Base-by-base conservation (phyloP, 2,797 vertebrate species). In the Phyllotis vaccarum region DNA sequence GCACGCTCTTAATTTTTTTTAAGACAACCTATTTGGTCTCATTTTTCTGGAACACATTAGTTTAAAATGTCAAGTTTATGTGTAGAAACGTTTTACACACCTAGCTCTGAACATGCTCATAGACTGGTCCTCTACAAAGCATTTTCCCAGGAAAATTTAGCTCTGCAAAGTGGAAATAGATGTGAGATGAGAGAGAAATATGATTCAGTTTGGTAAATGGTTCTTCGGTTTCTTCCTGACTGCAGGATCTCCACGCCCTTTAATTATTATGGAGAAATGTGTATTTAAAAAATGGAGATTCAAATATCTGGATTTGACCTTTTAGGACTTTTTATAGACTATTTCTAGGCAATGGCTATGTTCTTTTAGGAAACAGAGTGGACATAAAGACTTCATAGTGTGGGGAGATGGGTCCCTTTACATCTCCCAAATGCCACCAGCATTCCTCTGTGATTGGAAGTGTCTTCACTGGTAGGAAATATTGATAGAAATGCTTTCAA, bases 1-100 rank as follows among this genome's bases (percentile, higher is more conserved):
- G 11, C 12, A 49, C 46, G n/a, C n/a, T 62, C 64, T 66, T 66
- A 66, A 66, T 66, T 80, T 64, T 52, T 72, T 86, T n/a, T 10
- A 78, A 87, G 66, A 54, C 17, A 81, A 80, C 58, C 74, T 21
- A 34, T 21, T 70, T 34, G 8, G 60, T 93, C n/a, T 90, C 76
- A 52, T 81, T 92, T 97, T 92, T 93, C 52, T 81, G 78, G n/a
- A 75, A 46, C 52, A 37, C 3, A 3, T 95, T 96, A 75, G 54
- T 89, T 94, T 75, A 86, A 24, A 78, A 62, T 85, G 27, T 70
- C 78, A 75, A 78, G 17, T 78, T 79, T 3, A 6, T 60, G n/a
- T 19, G 52, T 83, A 46, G 89, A 52, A 68, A 80, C 16, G 31
- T 86, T 79, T 93, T 92, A 58, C 86, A 52, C 27, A 76, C 52